Conservation (phyloP, 2,797 vertebrate species). For the Falco naumanni region DNA sequence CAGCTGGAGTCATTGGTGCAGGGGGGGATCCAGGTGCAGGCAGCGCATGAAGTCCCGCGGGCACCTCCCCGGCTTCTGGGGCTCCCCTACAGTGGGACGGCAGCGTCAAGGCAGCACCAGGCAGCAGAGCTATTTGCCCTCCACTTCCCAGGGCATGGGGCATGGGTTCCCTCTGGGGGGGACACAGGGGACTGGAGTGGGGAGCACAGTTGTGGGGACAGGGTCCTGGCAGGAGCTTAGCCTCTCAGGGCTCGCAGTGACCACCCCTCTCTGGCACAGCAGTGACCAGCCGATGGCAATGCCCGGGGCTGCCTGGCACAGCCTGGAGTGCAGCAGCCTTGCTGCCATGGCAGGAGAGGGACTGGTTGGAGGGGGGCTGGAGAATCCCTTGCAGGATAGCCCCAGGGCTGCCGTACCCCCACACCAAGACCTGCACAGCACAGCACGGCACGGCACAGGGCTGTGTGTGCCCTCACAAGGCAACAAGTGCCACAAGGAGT, state of each 20-base stretch:
- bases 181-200: background rate
- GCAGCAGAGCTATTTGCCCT: background rate
- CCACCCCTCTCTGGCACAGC: background rate
- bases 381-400: background rate
- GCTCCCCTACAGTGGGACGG: background rate
- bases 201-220: rapidly evolving
- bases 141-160: rapidly evolving
- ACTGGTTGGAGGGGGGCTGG: background rate
- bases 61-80: background rate
- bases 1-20: slow-evolving; percentile 8
- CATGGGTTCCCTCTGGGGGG: background rate
- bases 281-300: rapidly evolving
- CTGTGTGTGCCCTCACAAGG: rapidly evolving
- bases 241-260: background rate
- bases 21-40: background rate
- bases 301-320: background rate
- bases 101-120: background rate
- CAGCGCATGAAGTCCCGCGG: slow-evolving; percentile 13
- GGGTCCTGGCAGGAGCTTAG: background rate
- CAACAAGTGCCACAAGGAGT: background rate
- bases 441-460: rapidly evolving
- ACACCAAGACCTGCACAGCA: rapidly evolving
- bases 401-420: background rate
- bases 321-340: background rate
- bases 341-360: background rate